Percentiles rank a stretch among this genome's conserved stretches.
Evolutionary conservation across 2,888 invertebrate species (phyloP).

Genomic region (Hyppa rectilinea): DNA sequence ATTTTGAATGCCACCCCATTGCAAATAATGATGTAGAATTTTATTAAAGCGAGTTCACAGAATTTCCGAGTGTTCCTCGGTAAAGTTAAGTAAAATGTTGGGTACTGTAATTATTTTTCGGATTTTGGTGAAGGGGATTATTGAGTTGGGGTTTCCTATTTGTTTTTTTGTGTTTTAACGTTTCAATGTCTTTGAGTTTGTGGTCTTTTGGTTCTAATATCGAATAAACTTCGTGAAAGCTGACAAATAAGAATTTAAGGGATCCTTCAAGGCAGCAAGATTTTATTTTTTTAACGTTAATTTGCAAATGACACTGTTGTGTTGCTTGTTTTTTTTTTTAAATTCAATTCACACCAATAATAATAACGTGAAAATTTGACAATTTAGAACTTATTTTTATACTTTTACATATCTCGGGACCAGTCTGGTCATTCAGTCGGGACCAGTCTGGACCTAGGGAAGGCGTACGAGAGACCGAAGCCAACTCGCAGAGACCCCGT

Average conservation of each 20-base stretch:
- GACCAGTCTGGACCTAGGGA: no score
- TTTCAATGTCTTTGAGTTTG: background rate
- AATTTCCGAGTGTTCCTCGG: constrained; percentile 38
- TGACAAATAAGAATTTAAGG: background rate
- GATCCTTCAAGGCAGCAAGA: no score
- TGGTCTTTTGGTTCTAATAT: background rate
- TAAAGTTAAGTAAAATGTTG: constrained; percentile 36
- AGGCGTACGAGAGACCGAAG: no score
- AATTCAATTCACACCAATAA: no score
- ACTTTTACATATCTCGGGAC: no score
- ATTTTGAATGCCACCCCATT: constrained; percentile 66
- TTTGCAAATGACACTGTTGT: no score
- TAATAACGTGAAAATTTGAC: no score
- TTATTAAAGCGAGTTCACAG: constrained; percentile 60
- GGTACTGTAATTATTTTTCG: constrained; percentile 39
- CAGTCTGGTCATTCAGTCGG: no score
- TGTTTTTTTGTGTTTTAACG: constrained; percentile 17
- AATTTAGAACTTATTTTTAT: no score
- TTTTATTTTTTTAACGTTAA: no score
- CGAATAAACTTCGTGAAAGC: background rate
- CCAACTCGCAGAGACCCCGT: no score
- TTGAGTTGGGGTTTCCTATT: constrained; percentile 12
- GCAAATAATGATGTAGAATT: constrained; percentile 61
- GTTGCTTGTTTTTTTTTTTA: no score
- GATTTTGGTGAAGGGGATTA: constrained; percentile 14